Evolutionary conservation across 2,797 vertebrate species (phyloP).

Genomic region (Sandelia bainsii): DNA sequence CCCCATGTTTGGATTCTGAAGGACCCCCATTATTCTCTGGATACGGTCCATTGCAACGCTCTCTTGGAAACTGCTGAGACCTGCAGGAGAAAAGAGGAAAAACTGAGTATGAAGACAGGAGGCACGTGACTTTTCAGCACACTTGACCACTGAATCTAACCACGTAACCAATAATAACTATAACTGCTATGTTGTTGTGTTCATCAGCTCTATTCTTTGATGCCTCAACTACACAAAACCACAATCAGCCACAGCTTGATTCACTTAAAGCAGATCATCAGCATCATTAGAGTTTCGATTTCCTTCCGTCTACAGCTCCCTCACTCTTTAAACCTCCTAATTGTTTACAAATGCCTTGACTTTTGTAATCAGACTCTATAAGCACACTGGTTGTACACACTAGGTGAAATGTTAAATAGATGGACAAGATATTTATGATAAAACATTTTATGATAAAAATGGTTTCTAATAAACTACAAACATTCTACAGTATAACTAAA

Average conservation of each 20-base stretch:
- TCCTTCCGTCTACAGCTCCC: too few species aligned
- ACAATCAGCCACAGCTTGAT: not conserved
- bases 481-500: too few species aligned
- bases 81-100: conserved; percentile 44
- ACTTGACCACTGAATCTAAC: not conserved
- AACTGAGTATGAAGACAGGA: conserved; percentile 2
- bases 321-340: too few species aligned
- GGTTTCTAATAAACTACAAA: too few species aligned
- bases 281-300: not conserved
- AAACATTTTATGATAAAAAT: too few species aligned
- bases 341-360: too few species aligned
- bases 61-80: conserved; percentile 77
- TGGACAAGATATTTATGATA: too few species aligned
- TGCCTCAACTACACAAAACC: not conserved
- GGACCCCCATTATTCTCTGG: conserved; percentile 76
- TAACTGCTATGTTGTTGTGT: not conserved
- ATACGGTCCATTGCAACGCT: conserved; percentile 76
- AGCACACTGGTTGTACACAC: too few species aligned
- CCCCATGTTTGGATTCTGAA: conserved; percentile 73
- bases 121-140: not conserved
- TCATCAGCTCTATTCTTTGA: not conserved
- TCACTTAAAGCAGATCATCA: not conserved
- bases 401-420: too few species aligned
- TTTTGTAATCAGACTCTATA: too few species aligned
- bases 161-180: not conserved